These are phyloP conservation scores for Myiozetetes cayanensis DNA, from an alignment of 2,113 vertebrate species.

Conservation along the genomic window DNA sequence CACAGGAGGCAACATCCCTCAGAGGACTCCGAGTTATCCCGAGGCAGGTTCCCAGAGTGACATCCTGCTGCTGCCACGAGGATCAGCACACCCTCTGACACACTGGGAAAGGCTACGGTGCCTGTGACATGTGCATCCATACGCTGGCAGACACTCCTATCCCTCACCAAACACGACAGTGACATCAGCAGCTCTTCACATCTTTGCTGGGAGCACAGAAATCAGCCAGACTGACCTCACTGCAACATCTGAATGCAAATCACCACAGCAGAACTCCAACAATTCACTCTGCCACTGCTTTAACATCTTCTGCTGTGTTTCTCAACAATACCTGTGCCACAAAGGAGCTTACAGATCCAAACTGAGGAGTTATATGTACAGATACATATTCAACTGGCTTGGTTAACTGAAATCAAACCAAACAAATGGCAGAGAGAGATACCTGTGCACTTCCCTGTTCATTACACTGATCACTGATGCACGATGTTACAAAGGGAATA, in stretches of 20 bases:
- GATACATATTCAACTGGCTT: background rate
- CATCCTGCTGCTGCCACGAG: background rate
- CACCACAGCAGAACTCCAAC: background rate
- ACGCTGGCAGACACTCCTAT: background rate
- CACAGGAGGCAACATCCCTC: background rate
- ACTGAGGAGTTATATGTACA: background rate
- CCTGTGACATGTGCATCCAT: rapidly evolving
- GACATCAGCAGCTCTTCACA: background rate
- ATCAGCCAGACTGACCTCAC: background rate
- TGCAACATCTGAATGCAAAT: background rate
- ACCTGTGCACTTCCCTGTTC: background rate
- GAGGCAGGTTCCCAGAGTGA: background rate
- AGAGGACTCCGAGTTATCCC: background rate
- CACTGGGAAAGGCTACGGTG: background rate
- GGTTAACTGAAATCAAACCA: background rate
- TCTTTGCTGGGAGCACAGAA: background rate
- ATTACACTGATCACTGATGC: background rate
- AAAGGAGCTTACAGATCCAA: background rate
- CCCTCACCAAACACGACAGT: background rate
- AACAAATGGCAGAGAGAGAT: background rate
- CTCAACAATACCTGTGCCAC: background rate
- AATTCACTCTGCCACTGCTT: background rate
- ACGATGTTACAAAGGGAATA: background rate
- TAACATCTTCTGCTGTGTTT: background rate
- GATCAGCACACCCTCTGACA: no score